These are phyloP conservation scores for Phytoseiulus persimilis DNA, from an alignment of 2,888 invertebrate genomes.

Conservation along the genomic window DNA sequence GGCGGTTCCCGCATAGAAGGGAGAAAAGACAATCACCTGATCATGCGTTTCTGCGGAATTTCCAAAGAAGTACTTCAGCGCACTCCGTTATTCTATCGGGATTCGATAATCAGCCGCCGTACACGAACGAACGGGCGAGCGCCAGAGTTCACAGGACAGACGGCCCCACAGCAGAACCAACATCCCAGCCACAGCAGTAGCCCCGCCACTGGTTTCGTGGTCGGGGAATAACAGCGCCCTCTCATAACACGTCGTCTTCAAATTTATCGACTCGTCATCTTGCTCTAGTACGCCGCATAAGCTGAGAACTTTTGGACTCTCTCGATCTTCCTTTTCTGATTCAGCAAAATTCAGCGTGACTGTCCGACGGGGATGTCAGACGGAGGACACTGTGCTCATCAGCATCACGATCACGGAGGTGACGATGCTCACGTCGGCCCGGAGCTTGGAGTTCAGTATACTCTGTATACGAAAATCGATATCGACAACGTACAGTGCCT, in stretches of 20 bases:
- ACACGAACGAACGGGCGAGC: neutral
- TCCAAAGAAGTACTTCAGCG: neutral
- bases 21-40: neutral
- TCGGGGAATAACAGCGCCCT: neutral
- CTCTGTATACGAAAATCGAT: slow-evolving; percentile 80
- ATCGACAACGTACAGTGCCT: slow-evolving; percentile 75
- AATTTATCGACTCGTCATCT: neutral
- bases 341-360: neutral
- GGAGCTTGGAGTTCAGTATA: slow-evolving; percentile 69
- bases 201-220: neutral
- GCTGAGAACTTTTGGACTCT: neutral
- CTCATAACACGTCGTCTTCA: neutral
- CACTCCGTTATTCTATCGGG: neutral
- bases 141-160: neutral
- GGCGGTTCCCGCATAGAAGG: neutral
- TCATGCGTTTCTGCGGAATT: neutral
- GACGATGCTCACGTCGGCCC: slow-evolving; percentile 37
- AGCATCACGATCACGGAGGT: slow-evolving; percentile 29
- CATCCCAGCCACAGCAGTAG: neutral
- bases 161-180: neutral
- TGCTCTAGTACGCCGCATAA: neutral
- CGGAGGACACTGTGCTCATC: slow-evolving; percentile 33
- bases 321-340: neutral
- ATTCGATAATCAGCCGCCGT: neutral
- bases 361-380: neutral